phyloP scores from a whole-genome alignment of 2,797 vertebrate genomes.

The Schizopygopsis malacanthus region DNA sequence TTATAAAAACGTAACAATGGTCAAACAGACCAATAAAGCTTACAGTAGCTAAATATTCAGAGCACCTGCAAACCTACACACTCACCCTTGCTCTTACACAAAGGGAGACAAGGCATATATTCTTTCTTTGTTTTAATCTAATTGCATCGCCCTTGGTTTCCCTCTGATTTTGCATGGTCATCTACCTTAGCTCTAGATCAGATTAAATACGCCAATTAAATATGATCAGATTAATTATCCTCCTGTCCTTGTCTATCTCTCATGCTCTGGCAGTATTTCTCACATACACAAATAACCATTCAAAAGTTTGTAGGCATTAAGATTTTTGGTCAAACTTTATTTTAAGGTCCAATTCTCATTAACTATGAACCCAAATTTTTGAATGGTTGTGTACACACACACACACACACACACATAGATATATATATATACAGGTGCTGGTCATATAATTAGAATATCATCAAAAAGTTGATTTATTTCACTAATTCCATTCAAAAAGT shows the following conservation, averaged over 20 bases:
- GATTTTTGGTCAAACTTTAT: neutral
- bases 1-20: neutral
- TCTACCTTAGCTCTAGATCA: conserved; percentile 38
- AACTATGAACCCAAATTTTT: neutral
- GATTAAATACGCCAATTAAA: conserved; percentile 54
- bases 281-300: neutral
- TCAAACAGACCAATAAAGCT: neutral
- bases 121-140: conserved; percentile 33
- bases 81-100: conserved; percentile 23
- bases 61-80: neutral
- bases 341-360: neutral
- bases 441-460: too few species aligned
- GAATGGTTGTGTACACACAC: neutral
- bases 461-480: too few species aligned
- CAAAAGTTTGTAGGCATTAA: too few species aligned
- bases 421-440: neutral
- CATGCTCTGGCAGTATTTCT: neutral
- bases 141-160: conserved; percentile 25
- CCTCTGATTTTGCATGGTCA: conserved; percentile 40
- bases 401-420: neutral
- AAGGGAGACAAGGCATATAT: neutral
- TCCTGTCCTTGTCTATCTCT: conserved; percentile 18
- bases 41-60: neutral
- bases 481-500: too few species aligned
- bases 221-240: conserved; percentile 40